phyloP scores from a whole-genome alignment of 2,113 vertebrate genomes.

The Hypanus sabinus region DNA sequence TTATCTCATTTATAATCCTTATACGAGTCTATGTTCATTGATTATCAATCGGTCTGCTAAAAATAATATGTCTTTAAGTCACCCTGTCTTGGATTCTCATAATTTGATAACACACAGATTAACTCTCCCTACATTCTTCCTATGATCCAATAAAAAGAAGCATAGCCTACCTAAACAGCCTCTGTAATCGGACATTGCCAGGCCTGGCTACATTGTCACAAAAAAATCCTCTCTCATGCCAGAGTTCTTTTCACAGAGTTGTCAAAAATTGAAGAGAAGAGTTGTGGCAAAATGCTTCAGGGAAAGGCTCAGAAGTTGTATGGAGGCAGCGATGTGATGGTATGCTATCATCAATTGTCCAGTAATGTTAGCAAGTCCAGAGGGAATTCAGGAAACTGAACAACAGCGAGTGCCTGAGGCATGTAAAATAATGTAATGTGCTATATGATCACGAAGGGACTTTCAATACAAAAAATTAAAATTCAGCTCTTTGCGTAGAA shows the following conservation, averaged over 20 bases:
- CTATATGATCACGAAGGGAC: not conserved
- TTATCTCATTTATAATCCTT: no score
- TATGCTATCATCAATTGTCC: not conserved
- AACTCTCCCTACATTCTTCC: no score
- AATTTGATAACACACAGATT: no score
- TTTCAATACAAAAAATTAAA: not conserved
- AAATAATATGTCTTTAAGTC: no score
- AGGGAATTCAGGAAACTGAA: not conserved
- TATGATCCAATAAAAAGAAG: no score
- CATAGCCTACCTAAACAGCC: no score
- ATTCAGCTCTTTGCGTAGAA: not conserved
- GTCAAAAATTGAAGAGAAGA: not conserved
- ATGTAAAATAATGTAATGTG: not conserved
- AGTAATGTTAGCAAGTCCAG: not conserved
- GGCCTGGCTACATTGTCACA: no score
- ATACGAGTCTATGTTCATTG: no score
- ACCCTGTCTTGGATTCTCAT: no score
- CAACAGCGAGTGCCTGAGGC: not conserved
- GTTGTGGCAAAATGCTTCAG: not conserved
- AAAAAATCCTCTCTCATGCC: no score
- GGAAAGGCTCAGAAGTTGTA: not conserved
- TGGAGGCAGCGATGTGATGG: not conserved
- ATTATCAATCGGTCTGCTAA: no score
- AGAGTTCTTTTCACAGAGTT: not conserved
- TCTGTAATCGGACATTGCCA: no score